Conservation (phyloP, 2,888 invertebrate genomes). For the Chouioia cunea region DNA sequence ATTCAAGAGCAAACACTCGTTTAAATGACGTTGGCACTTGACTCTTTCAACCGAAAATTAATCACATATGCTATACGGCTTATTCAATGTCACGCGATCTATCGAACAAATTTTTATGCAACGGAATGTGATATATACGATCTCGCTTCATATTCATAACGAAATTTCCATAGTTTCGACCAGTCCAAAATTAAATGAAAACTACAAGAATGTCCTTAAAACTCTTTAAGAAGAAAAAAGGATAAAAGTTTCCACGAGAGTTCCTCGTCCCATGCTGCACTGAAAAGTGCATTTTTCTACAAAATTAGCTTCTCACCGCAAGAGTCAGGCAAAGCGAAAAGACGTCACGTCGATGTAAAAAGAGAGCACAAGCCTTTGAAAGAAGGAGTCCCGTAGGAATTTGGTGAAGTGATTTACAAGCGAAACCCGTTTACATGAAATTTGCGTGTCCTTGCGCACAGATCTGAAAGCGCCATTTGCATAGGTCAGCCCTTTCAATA, state of each 20-base stretch:
- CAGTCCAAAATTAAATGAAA: constrained; percentile 4
- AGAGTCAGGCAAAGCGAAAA: neutral
- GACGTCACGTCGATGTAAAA: constrained; percentile 35
- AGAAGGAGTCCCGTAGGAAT: constrained; percentile 19
- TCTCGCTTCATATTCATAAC: constrained; percentile 32
- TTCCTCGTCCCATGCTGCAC: neutral
- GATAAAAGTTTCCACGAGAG: too few species aligned
- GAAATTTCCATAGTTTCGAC: neutral
- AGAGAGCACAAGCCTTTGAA: constrained; percentile 32
- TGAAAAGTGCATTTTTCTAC: neutral
- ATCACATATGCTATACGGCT: constrained; percentile 39
- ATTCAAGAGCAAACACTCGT: constrained; percentile 47
- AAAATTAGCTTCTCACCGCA: neutral
- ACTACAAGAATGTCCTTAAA: constrained; percentile 3
- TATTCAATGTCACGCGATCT: constrained; percentile 39
- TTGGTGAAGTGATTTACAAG: constrained; percentile 59
- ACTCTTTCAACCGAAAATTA: constrained; percentile 42
- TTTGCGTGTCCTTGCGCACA: constrained; percentile 56
- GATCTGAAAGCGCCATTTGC: constrained; percentile 51
- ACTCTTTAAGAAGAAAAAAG: too few species aligned
- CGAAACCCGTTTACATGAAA: constrained; percentile 60
- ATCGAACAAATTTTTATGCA: constrained; percentile 14
- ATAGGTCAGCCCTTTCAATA: constrained; percentile 51
- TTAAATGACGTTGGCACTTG: constrained; percentile 42
- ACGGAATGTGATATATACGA: neutral